Evolutionary conservation across 2,797 vertebrate genomes (phyloP).

Genomic region (Pelodytes ibericus): DNA sequence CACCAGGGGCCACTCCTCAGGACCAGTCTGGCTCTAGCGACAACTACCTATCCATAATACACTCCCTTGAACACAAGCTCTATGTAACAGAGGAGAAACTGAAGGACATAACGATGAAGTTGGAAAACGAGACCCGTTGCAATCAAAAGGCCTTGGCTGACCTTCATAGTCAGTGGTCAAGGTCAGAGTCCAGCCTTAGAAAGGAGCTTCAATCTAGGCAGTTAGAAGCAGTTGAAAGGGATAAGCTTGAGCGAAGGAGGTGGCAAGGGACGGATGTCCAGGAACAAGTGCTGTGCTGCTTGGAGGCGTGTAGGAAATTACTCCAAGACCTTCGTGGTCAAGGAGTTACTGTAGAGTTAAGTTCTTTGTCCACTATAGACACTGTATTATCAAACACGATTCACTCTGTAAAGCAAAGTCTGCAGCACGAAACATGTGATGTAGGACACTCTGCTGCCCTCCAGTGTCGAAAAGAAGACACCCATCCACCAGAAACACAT

Average conservation of each 20-base stretch:
- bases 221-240: slow-evolving; percentile 76
- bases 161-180: slow-evolving; percentile 72
- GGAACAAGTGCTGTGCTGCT: slow-evolving; percentile 78
- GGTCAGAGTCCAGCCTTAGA: slow-evolving; percentile 75
- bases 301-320: slow-evolving; percentile 83
- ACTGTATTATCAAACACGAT: slow-evolving; percentile 59
- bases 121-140: slow-evolving; percentile 78
- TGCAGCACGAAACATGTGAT: background rate
- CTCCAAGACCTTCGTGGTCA: slow-evolving; percentile 74
- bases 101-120: slow-evolving; percentile 82
- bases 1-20: slow-evolving; percentile 72
- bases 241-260: slow-evolving; percentile 71
- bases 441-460: background rate
- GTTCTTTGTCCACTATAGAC: slow-evolving; percentile 59
- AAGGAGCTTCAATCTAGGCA: slow-evolving; percentile 75
- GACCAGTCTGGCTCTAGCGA: slow-evolving; percentile 71
- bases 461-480: slow-evolving; percentile 33
- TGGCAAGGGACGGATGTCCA: slow-evolving; percentile 70
- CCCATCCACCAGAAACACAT: background rate
- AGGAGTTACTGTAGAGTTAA: slow-evolving; percentile 61
- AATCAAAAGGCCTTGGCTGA: slow-evolving; percentile 71
- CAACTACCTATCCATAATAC: slow-evolving; percentile 90
- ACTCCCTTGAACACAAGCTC: slow-evolving; percentile 88
- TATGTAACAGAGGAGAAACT: slow-evolving; percentile 90
- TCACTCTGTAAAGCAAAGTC: slow-evolving; percentile 56